These are phyloP conservation scores for Acrocyrtus sp. DNA, from an alignment of 2,888 invertebrate species.

Conservation along the genomic window DNA sequence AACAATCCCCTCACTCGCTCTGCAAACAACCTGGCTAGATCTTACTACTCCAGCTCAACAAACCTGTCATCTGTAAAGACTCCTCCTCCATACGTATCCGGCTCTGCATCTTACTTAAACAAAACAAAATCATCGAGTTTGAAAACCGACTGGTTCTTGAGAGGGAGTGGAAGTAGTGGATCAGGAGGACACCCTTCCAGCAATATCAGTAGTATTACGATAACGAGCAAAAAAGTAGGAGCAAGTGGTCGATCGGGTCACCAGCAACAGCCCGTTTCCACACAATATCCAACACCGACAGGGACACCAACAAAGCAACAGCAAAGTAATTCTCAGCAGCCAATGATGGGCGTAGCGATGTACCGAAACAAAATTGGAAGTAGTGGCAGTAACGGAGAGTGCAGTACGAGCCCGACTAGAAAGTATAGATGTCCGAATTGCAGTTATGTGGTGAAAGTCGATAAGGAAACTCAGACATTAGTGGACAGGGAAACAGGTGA, in stretches of 20 bases:
- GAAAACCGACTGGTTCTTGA: constrained; percentile 21
- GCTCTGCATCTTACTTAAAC: too few relatives aligned
- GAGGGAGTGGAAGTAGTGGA: too few relatives aligned
- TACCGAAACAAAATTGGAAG: constrained; percentile 7
- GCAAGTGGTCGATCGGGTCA: too few relatives aligned
- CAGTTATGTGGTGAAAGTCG: constrained; percentile 5
- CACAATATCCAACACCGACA: constrained; percentile 10
- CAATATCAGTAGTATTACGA: constrained; percentile 15
- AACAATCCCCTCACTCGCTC: too few relatives aligned
- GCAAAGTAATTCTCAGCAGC: too few relatives aligned
- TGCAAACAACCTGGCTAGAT: too few relatives aligned
- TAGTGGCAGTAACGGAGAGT: not conserved
- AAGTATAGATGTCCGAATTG: constrained; percentile 19
- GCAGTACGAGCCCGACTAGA: not conserved
- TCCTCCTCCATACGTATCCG: too few relatives aligned
- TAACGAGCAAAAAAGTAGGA: too few relatives aligned
- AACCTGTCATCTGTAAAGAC: too few relatives aligned
- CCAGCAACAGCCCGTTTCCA: too few relatives aligned
- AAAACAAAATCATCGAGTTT: constrained; percentile 8
- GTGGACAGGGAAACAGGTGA: too few relatives aligned
- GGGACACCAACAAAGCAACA: not conserved
- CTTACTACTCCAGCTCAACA: too few relatives aligned
- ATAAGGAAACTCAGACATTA: constrained; percentile 2
- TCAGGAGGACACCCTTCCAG: constrained; percentile 4
- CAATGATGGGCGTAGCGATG: not conserved